Evolutionary conservation across 2,888 invertebrate species (phyloP).

Genomic region (Malacosoma neustria): DNA sequence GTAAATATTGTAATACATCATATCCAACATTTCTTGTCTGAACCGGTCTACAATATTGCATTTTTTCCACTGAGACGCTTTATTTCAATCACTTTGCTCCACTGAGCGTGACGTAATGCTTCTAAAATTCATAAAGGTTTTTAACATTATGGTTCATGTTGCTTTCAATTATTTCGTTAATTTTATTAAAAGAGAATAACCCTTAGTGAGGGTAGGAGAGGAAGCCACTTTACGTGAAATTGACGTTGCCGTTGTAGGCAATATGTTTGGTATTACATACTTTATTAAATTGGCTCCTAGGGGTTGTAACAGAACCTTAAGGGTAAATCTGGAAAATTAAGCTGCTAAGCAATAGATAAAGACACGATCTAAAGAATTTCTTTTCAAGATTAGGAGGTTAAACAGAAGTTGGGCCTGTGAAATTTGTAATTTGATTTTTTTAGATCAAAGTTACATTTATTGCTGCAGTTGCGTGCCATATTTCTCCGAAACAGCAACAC

Average conservation of each 20-base stretch:
- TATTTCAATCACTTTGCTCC: conserved; percentile 24
- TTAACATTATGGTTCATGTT: background rate
- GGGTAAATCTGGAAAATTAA: no score
- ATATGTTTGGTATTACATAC: no score
- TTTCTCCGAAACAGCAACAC: no score
- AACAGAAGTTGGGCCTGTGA: no score
- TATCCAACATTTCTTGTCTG: conserved; percentile 2
- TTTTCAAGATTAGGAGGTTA: no score
- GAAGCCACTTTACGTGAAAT: background rate
- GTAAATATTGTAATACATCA: background rate
- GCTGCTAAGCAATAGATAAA: no score
- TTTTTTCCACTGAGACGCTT: conserved; percentile 21
- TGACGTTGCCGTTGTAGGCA: background rate
- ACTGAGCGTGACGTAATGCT: conserved; percentile 12
- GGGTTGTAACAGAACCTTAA: no score
- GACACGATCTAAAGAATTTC: no score
- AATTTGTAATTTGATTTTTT: no score
- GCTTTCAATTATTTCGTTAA: background rate
- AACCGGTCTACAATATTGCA: conserved; percentile 20
- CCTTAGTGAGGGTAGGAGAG: background rate
- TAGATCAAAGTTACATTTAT: no score
- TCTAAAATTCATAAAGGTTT: conserved; percentile 15
- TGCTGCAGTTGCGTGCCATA: no score
- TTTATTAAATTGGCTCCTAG: no score
- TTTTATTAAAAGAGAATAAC: background rate